Evolutionary conservation across 2,113 vertebrate species (phyloP).

Genomic region (Erpornis zantholeuca): DNA sequence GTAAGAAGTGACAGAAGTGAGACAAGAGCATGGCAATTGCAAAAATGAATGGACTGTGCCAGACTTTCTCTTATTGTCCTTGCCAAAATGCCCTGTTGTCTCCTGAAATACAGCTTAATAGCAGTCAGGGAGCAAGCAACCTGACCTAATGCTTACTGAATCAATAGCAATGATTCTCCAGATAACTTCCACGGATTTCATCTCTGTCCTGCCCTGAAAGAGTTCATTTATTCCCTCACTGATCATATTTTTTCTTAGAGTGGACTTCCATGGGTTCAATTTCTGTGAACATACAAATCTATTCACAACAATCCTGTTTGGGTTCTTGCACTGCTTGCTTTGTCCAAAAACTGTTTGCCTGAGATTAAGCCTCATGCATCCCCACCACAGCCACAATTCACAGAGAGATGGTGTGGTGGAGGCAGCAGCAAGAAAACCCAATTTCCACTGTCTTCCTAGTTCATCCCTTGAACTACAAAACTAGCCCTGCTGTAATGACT

Average conservation of each 20-base stretch:
- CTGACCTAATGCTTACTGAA: conserved; percentile 36
- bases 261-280: not conserved
- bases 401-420: not conserved
- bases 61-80: not conserved
- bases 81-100: not conserved
- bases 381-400: not conserved
- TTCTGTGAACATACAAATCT: not conserved
- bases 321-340: not conserved
- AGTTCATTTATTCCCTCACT: not conserved
- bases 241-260: conserved; percentile 10
- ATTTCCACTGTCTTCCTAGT: not conserved
- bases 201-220: not conserved
- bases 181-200: not conserved
- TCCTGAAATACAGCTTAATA: conserved; percentile 30
- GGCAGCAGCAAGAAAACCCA: not conserved
- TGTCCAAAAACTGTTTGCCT: not conserved
- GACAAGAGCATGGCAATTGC: not conserved
- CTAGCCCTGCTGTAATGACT: not conserved
- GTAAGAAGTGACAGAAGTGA: not conserved
- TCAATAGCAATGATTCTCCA: conserved; percentile 32
- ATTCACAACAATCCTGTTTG: not conserved
- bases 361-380: not conserved
- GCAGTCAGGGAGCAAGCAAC: not conserved
- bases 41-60: not conserved
- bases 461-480: not conserved